Conservation (phyloP, 37 sponge, comb jelly and placozoan genomes). For the Geodia barretti region DNA sequence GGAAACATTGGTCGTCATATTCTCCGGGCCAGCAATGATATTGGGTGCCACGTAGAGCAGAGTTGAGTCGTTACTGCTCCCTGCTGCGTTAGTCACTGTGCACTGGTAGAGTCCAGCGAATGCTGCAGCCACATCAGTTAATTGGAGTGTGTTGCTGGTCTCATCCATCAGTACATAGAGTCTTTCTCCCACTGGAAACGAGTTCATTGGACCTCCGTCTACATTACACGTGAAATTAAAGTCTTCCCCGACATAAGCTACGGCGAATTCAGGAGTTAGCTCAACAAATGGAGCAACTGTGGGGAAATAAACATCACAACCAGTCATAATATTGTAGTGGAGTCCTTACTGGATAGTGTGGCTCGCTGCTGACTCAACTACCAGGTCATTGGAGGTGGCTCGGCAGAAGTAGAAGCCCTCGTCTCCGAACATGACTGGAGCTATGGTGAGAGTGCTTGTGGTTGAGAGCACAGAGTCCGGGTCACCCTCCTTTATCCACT, state of each 20-base stretch:
- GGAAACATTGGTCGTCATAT: not conserved
- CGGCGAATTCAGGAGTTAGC: too few species aligned
- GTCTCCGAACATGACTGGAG: constrained; percentile 16
- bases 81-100: constrained; percentile 27
- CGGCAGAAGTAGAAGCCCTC: constrained; percentile 49
- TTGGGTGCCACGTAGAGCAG: not conserved
- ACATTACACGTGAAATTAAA: constrained; percentile 52
- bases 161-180: not conserved
- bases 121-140: not conserved
- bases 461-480: not conserved
- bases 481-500: constrained; percentile 43
- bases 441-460: not conserved
- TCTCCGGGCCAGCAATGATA: not conserved
- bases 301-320: too few species aligned
- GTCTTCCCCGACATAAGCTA: too few species aligned
- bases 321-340: not conserved
- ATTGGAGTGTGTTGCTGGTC: not conserved
- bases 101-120: constrained; percentile 21
- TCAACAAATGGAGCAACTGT: too few species aligned
- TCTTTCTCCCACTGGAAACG: constrained; percentile 30
- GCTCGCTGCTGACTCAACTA: not conserved
- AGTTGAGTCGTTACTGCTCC: constrained; percentile 12
- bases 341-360: not conserved
- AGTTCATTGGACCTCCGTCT: constrained; percentile 60
- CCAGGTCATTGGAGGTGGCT: constrained; percentile 1